A percentile compares a stretch with the other conserved stretches of the same genome.
These are phyloP conservation scores for Drosophila sulfurigaster DNA, from an alignment of 1,140 invertebrate genomes.

Conservation along the genomic window DNA sequence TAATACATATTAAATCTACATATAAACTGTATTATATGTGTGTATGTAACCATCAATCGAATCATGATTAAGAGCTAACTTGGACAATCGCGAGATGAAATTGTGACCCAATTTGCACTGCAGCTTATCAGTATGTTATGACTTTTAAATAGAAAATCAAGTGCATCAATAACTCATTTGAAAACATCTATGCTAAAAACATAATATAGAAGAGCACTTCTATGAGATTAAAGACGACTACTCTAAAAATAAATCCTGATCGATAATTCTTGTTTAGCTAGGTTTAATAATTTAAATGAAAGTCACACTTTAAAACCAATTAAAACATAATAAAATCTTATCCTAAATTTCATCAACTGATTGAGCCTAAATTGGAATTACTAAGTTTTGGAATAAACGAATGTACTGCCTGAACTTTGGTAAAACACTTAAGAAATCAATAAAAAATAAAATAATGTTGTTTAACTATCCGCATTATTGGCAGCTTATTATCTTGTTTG, in stretches of 20 bases:
- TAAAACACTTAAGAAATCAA: constrained; percentile 6
- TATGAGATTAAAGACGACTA: too few species aligned
- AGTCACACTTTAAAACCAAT: neutral
- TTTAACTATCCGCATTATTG: constrained; percentile 10
- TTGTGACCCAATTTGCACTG: neutral
- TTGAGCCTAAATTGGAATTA: neutral
- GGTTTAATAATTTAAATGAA: neutral
- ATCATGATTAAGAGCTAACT: neutral
- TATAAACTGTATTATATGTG: neutral
- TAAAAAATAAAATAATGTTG: constrained; percentile 27
- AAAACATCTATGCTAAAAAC: too few species aligned
- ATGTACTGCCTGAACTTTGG: neutral
- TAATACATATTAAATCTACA: neutral
- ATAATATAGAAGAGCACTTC: too few species aligned
- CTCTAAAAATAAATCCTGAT: neutral
- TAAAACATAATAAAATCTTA: too few species aligned
- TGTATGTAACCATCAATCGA: neutral
- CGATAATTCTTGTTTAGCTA: neutral
- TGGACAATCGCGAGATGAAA: neutral
- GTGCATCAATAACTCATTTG: neutral
- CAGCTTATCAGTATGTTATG: constrained; percentile 7
- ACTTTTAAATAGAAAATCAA: neutral
- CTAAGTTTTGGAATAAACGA: neutral
- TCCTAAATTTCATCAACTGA: neutral
- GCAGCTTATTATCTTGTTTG: constrained; percentile 30